These are phyloP conservation scores for Bombus pascuorum DNA, from an alignment of 1,140 invertebrate genomes.

Conservation along the genomic window DNA sequence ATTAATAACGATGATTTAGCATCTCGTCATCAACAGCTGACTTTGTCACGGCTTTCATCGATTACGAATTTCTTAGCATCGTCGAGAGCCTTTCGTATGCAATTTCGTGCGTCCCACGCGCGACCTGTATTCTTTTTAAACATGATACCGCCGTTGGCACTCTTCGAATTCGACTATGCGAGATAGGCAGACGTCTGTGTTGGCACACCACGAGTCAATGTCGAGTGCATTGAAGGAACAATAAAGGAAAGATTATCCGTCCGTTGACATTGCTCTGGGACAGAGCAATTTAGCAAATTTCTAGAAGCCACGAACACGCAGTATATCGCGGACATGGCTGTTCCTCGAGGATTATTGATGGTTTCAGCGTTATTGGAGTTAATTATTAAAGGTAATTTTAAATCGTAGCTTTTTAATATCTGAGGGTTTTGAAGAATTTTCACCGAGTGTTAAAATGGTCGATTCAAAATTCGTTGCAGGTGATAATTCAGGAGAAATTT, in stretches of 20 bases:
- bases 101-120: constrained; percentile 20
- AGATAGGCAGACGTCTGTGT: not conserved
- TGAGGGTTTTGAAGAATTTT: accelerated
- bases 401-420: not conserved
- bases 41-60: not conserved
- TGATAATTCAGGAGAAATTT: not conserved
- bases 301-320: not conserved
- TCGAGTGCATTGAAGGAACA: constrained; percentile 14
- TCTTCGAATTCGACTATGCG: constrained; percentile 2
- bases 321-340: no score
- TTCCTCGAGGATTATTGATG: no score
- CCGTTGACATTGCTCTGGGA: constrained; percentile 11
- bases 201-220: constrained; percentile 31
- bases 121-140: constrained; percentile 43
- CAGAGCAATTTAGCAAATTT: not conserved
- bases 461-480: no score
- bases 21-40: constrained; percentile 4
- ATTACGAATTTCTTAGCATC: not conserved
- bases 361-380: not conserved
- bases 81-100: not conserved
- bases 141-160: constrained; percentile 29
- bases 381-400: not conserved
- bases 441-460: not conserved
- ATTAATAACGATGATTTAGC: constrained; percentile 54
- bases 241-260: constrained; percentile 30